Conservation (phyloP, 2,113 vertebrate species). For the Marmota monax region DNA sequence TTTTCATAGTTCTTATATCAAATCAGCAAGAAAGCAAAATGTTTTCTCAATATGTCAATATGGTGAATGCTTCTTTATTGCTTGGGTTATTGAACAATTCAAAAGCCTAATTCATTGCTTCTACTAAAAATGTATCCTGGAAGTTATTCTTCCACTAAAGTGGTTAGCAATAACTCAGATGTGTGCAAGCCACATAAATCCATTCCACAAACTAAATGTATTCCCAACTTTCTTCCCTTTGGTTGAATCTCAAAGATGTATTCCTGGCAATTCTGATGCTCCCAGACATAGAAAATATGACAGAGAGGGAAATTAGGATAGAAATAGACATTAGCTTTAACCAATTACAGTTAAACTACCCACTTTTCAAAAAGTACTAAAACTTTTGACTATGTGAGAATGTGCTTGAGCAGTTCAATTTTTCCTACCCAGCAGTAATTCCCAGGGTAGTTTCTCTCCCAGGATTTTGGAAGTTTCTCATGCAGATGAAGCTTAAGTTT, state of each 20-base stretch:
- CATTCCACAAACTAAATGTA: neutral
- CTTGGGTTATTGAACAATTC: neutral
- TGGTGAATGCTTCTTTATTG: neutral
- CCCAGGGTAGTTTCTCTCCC: too few species aligned
- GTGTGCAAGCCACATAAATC: neutral
- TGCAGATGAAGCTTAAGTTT: neutral
- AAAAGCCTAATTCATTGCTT: neutral
- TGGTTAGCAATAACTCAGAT: neutral
- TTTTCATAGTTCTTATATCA: neutral
- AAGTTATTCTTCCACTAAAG: neutral
- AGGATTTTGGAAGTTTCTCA: neutral
- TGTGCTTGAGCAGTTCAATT: neutral
- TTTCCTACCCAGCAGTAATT: too few species aligned
- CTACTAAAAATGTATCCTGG: neutral
- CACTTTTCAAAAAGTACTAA: neutral
- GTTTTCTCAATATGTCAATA: neutral
- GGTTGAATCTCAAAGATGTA: neutral
- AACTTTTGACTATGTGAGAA: neutral
- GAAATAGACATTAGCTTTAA: neutral
- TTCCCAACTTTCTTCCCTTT: neutral
- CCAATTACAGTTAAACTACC: neutral
- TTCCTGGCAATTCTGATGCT: neutral
- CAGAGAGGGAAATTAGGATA: too few species aligned
- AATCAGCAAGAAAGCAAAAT: constrained; percentile 34
- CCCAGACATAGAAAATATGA: neutral